Percentiles rank a stretch among this genome's conserved stretches.
Conservation (phyloP, 1,140 invertebrate species). For the Amphibalanus amphitrite region DNA sequence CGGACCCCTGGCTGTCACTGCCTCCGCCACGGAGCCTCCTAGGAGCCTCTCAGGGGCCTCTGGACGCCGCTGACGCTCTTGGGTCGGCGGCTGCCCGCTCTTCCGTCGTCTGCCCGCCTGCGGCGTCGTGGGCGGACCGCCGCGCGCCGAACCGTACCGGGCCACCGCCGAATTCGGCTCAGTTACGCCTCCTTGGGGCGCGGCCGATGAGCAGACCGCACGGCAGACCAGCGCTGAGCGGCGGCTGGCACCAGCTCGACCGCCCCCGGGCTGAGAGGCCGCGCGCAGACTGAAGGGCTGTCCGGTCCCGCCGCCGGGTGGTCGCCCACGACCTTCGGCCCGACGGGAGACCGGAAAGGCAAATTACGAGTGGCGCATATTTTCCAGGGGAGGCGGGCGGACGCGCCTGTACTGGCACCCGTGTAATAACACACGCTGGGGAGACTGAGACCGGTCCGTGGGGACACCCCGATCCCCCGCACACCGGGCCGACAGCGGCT, state of each 20-base stretch:
- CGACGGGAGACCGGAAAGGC: background rate
- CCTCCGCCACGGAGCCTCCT: no score
- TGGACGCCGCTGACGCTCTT: no score
- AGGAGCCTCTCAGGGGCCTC: background rate
- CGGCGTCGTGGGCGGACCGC: background rate
- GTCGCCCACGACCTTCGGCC: background rate
- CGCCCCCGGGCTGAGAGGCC: no score
- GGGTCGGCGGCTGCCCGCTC: background rate
- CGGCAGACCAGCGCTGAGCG: no score
- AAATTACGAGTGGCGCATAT: background rate
- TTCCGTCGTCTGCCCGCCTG: no score
- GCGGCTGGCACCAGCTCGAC: no score
- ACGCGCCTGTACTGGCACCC: background rate
- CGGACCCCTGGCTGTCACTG: background rate
- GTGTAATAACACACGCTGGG: background rate
- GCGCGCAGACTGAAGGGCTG: no score
- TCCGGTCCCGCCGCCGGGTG: background rate
- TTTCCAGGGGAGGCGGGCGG: background rate
- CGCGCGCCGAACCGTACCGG: no score
- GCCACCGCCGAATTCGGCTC: background rate
- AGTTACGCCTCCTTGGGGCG: background rate
- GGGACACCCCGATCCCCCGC: background rate
- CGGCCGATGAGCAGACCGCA: background rate
- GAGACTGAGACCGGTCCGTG: no score
- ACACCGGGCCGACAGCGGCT: background rate